Percentiles rank a stretch among this genome's conserved stretches.
Conservation (phyloP, 2,113 vertebrate genomes). For the Lipophrys pholis region DNA sequence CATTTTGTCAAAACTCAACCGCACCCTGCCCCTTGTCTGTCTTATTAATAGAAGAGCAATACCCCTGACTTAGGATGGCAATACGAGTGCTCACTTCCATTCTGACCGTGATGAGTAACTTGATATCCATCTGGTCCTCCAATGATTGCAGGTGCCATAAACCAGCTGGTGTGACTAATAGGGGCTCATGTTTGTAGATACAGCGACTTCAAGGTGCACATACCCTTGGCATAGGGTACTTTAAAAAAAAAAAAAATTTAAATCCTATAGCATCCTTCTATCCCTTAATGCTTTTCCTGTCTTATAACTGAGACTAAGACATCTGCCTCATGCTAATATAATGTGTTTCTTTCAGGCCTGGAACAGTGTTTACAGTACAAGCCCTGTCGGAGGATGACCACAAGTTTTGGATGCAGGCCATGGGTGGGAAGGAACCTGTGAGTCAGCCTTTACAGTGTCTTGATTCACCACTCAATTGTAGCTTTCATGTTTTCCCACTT, state of each 20-base stretch:
- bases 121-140: slow-evolving; percentile 45
- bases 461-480: slow-evolving; percentile 30
- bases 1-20: slow-evolving; percentile 55
- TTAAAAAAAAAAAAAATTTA: no score
- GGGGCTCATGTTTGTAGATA: slow-evolving; percentile 25
- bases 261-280: not conserved
- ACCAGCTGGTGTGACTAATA: slow-evolving; percentile 36
- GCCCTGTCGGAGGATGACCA: slow-evolving; percentile 94
- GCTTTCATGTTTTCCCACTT: slow-evolving; percentile 3
- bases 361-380: slow-evolving; percentile 90
- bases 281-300: not conserved
- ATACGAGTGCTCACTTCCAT: slow-evolving; percentile 49
- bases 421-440: slow-evolving; percentile 97
- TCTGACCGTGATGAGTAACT: slow-evolving; percentile 44
- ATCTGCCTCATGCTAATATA: slow-evolving; percentile 32
- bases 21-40: slow-evolving; percentile 31
- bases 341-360: slow-evolving; percentile 83
- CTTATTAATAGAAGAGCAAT: slow-evolving; percentile 70
- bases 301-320: not conserved
- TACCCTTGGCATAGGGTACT: slow-evolving; percentile 3
- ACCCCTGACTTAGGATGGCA: slow-evolving; percentile 55
- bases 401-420: slow-evolving; percentile 93
- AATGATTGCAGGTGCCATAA: slow-evolving; percentile 24
- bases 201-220: slow-evolving; percentile 18
- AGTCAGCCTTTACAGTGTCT: slow-evolving; percentile 70